phyloP scores from a whole-genome alignment of 2,797 vertebrate genomes.

The Benthosema pterotum region DNA sequence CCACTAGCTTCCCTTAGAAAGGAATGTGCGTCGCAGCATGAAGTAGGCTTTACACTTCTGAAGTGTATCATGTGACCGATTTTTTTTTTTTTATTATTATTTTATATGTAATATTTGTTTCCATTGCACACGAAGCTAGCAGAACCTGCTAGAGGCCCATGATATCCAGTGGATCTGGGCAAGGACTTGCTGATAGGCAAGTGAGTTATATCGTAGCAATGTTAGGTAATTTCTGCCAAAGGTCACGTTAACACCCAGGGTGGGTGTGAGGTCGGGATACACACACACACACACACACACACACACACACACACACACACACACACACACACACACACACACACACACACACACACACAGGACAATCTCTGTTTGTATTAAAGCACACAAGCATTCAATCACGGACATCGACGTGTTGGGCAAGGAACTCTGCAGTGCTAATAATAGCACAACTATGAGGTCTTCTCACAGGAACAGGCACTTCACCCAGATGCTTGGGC shows the following conservation, averaged over 20 bases:
- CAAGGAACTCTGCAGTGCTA: background rate
- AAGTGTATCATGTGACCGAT: no score
- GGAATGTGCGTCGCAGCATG: no score
- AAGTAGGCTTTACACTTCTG: background rate
- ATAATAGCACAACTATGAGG: background rate
- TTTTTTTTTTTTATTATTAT: constrained; percentile 22
- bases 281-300: no score
- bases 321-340: no score
- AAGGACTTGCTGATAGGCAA: constrained; percentile 20
- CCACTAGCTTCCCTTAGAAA: no score
- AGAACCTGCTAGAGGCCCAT: background rate
- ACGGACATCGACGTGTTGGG: background rate
- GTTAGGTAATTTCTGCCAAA: background rate
- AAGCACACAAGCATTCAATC: constrained; percentile 1
- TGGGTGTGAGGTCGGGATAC: background rate
- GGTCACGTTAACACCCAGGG: background rate
- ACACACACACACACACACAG: no score
- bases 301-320: no score
- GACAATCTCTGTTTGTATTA: background rate
- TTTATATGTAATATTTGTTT: no score
- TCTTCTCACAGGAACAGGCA: background rate
- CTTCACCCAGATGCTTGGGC: background rate
- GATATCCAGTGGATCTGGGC: constrained; percentile 24
- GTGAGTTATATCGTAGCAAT: constrained; percentile 22
- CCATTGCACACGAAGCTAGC: constrained; percentile 4